These are phyloP conservation scores for Mythimna vitellina DNA, from an alignment of 2,888 invertebrate species.

Conservation along the genomic window DNA sequence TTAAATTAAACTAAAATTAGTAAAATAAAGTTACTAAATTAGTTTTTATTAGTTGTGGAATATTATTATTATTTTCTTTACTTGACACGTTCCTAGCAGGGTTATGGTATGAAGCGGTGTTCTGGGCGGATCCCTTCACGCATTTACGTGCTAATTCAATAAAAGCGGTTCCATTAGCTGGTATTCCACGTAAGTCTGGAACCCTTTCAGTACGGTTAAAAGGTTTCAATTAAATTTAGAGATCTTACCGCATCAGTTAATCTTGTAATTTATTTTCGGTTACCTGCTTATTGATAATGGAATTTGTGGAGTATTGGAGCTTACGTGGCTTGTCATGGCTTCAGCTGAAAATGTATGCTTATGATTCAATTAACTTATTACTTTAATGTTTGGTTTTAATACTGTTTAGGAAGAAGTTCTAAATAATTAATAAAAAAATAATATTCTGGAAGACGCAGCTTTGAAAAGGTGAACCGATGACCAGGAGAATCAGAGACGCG, in stretches of 20 bases:
- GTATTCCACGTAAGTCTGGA: slow-evolving; percentile 42
- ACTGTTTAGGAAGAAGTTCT: too few species aligned
- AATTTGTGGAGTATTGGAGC: not conserved
- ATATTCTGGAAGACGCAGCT: too few species aligned
- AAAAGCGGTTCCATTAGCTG: slow-evolving; percentile 45
- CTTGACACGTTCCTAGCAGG: not conserved
- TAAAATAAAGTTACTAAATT: too few species aligned
- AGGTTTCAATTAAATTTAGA: slow-evolving; percentile 65
- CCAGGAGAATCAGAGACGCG: too few species aligned
- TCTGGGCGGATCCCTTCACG: slow-evolving; percentile 36
- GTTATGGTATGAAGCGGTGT: not conserved
- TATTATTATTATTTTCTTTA: not conserved
- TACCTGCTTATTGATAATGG: slow-evolving; percentile 8
- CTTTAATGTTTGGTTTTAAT: not conserved
- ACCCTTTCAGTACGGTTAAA: slow-evolving; percentile 54
- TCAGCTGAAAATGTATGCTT: not conserved
- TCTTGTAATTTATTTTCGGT: slow-evolving; percentile 53
- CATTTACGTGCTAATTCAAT: slow-evolving; percentile 54
- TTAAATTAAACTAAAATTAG: too few species aligned
- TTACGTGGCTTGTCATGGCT: not conserved
- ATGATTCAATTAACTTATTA: not conserved
- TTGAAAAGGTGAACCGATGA: too few species aligned
- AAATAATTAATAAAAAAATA: too few species aligned
- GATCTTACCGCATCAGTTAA: slow-evolving; percentile 51
- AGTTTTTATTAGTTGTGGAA: too few species aligned